Base-by-base conservation (phyloP, 2,113 vertebrate genomes). In the Oceanodroma tethys region DNA sequence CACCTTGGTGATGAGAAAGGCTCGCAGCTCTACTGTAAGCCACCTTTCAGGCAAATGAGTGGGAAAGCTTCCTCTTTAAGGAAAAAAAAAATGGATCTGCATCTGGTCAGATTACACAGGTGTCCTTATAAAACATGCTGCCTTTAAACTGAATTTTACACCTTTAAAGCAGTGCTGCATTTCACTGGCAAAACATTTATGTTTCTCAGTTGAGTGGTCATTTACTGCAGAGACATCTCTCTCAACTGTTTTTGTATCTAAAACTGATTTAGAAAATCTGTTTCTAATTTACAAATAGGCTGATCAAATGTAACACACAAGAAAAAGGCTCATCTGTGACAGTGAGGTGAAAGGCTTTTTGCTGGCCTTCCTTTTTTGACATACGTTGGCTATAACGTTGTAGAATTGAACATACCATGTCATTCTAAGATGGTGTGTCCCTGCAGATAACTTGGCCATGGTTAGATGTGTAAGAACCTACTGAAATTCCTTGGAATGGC, bases 241-340 rank as follows among this genome's bases (percentile, higher is more conserved):
- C 27, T 70, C 59, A 73, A 16, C 53, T 85, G 63, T 25, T 75
- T 80, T 58, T 88, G 7, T 82, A 32, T 34, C 29, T 70, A 80
- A 68, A 85, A 76, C 40, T 40, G 70, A 58, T 60, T 65, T n/a
- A 70, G 48, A 75, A 96, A 93, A 65, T 56, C 56, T 81, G 34
- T 74, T 93, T 86, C 72, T 91, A 27, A 58, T 88, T 82, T 88
- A 58, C 30, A 71, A 90, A 50, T 38, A 93, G 48, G 56, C 74
- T 85, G 78, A 88, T 75, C 73, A 93, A 96, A 68, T 13, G 9
- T n/a, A 72, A 45, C 66, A 73, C 9, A 2, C 50, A 53, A 90
- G 84, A 47, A 96, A 67, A 72, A 85, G 23, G 66, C 40, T 85
- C 6, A 65, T 65, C 45, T 70, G 62, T 23, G 76, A 36, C 25